Evolutionary conservation across 2,888 invertebrate genomes (phyloP).

Genomic region (Pseudococcus longispinus): DNA sequence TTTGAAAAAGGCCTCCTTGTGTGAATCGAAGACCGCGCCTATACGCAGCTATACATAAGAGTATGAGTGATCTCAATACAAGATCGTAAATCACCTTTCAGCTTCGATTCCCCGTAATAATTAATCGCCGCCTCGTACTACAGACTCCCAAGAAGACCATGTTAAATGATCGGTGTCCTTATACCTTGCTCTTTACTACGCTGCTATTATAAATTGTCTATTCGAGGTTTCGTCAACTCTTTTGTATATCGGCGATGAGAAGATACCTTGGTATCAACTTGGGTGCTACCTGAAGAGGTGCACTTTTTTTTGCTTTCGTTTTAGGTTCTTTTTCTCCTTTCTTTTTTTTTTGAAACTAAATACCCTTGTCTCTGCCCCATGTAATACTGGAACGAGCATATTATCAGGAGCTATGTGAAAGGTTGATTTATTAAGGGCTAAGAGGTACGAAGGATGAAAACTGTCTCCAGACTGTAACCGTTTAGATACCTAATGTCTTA

Average conservation of each 20-base stretch:
- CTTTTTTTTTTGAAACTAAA: background rate
- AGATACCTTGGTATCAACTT: background rate
- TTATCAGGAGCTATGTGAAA: background rate
- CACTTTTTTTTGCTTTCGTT: background rate
- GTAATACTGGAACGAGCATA: background rate
- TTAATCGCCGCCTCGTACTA: background rate
- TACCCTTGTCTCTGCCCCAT: background rate
- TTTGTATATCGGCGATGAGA: background rate
- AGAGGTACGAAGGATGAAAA: background rate
- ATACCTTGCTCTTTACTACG: background rate
- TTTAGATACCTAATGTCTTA: background rate
- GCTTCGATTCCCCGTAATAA: background rate
- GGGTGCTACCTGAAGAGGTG: background rate
- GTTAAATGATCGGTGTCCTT: background rate
- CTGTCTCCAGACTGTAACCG: background rate
- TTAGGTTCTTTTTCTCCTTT: background rate
- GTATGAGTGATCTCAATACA: background rate
- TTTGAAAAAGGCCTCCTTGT: slow-evolving; percentile 41
- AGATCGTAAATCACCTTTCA: background rate
- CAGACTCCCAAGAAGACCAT: background rate
- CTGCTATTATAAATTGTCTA: background rate
- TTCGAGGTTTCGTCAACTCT: background rate
- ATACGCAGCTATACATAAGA: background rate
- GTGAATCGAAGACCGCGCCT: slow-evolving; percentile 7
- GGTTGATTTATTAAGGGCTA: background rate